Percentiles rank a stretch among this genome's conserved stretches.
phyloP scores from a whole-genome alignment of 2,888 invertebrate genomes.

The Chromoteleia sp. region DNA sequence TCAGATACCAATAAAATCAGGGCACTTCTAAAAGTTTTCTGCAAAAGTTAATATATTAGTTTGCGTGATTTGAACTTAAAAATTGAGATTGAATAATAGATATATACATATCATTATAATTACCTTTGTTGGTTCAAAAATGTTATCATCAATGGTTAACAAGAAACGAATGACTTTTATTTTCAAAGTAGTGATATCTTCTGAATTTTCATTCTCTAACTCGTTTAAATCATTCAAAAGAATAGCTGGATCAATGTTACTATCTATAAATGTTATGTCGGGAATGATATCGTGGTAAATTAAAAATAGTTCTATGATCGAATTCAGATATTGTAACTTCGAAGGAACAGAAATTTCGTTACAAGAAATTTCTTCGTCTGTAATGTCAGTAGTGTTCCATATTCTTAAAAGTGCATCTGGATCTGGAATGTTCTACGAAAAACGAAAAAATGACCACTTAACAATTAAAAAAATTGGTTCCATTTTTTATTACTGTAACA shows the following conservation, averaged over 20 bases:
- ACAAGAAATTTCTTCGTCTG: conserved; percentile 64
- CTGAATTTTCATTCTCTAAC: conserved; percentile 45
- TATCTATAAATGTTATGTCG: conserved; percentile 79
- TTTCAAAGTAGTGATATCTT: conserved; percentile 78
- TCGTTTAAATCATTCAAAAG: conserved; percentile 73
- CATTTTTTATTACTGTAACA: neutral
- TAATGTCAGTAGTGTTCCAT: conserved; percentile 77
- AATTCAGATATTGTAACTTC: conserved; percentile 75
- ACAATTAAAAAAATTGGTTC: conserved; percentile 19
- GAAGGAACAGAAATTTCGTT: conserved; percentile 67
- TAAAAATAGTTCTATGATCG: conserved; percentile 86
- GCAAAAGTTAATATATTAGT: neutral
- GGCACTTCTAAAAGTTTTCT: conserved; percentile 73
- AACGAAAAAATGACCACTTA: conserved; percentile 18
- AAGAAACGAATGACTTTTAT: conserved; percentile 84
- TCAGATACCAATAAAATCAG: conserved; percentile 77
- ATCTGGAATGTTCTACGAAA: conserved; percentile 80
- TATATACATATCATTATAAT: neutral
- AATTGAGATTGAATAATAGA: neutral
- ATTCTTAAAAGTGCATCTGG: conserved; percentile 79
- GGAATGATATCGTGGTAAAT: conserved; percentile 86
- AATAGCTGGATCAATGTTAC: conserved; percentile 68
- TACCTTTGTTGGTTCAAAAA: conserved; percentile 79
- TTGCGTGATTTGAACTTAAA: neutral
- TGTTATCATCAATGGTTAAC: conserved; percentile 67